A percentile compares a stretch with the other conserved stretches of the same genome.
Conservation (phyloP, 2,888 invertebrate genomes). For the Asteroscopus sphinx region DNA sequence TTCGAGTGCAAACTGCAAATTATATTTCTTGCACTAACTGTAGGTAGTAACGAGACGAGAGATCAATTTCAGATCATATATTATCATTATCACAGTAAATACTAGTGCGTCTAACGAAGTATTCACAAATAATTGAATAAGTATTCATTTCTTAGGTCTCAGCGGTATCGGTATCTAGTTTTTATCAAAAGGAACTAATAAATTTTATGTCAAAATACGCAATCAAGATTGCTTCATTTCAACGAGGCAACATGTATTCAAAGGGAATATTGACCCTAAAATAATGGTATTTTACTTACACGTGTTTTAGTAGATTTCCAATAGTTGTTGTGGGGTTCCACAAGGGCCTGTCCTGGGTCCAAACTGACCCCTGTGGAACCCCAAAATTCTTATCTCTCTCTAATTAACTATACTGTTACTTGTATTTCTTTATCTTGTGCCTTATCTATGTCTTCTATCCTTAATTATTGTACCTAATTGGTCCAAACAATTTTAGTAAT, state of each 20-base stretch:
- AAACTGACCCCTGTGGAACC: too few species aligned
- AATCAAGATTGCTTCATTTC: not conserved
- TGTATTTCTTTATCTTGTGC: too few species aligned
- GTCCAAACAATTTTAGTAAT: too few species aligned
- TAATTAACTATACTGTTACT: too few species aligned
- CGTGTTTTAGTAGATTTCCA: too few species aligned
- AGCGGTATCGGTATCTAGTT: not conserved
- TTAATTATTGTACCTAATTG: too few species aligned
- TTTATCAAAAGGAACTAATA: not conserved
- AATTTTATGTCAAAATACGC: not conserved
- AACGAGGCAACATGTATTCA: not conserved
- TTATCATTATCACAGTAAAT: not conserved
- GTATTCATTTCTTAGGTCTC: constrained; percentile 4
- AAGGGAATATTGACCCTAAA: not conserved
- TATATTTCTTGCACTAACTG: too few species aligned
- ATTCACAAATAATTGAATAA: constrained; percentile 3
- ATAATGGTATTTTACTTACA: not conserved
- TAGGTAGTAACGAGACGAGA: not conserved
- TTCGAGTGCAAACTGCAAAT: too few species aligned
- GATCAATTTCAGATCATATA: not conserved
- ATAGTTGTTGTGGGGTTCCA: too few species aligned
- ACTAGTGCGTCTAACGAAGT: not conserved
- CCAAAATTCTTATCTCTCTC: too few species aligned
- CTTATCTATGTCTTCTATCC: too few species aligned
- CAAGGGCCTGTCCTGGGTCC: too few species aligned